Evolutionary conservation across 2,797 vertebrate species (phyloP), one percentile per base, ranked within the genome.

Genomic region (Mergus octosetaceus): DNA sequence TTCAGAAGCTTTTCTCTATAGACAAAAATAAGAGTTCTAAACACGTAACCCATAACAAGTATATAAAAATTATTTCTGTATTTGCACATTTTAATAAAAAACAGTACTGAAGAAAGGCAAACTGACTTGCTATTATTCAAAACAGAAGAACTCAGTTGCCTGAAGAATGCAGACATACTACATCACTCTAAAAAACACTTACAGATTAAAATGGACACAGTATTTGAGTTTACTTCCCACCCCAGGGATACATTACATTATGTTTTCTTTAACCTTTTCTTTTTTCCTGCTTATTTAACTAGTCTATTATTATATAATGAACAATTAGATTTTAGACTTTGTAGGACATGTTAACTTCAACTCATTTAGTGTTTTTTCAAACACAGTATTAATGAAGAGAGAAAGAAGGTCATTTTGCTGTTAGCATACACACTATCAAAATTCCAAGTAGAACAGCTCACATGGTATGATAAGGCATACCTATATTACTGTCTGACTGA

Each of bases 401-500:
- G 54, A 74, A 51, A 81, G 34, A 81, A 68, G 30, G 17, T 60
- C 49, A 57, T 60, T 90, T 93, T 87, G 66, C 66, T 78, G 49
- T 81, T 81, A 85, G 60, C 45, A 76, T 60, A 72, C 39, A 89
- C n/a, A 39, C 49, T 68, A 65, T 38, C 34, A 74, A 64, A 75
- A 87, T 64, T 90, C 41, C 30, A 82, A 41, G 58, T 25, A 87
- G 27, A 74, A 77, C 34, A 78, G 56, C 64, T 75, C 43, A 68
- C 68, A 36, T 28, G 53, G 58, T 16, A 62, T 58, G 75, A 80
- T 20, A 94, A 68, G 81, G 34, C 85, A 87, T 93, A 98, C 94
- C 97, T 89, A 92, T 92, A 81, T 94, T 97, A 96, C 98, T 98
- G 93, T 99, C 99, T 68, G 98, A 98, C 90, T 99, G 99, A 97